Conservation (phyloP, 2,113 vertebrate genomes). For the Anser brachyrhynchus region DNA sequence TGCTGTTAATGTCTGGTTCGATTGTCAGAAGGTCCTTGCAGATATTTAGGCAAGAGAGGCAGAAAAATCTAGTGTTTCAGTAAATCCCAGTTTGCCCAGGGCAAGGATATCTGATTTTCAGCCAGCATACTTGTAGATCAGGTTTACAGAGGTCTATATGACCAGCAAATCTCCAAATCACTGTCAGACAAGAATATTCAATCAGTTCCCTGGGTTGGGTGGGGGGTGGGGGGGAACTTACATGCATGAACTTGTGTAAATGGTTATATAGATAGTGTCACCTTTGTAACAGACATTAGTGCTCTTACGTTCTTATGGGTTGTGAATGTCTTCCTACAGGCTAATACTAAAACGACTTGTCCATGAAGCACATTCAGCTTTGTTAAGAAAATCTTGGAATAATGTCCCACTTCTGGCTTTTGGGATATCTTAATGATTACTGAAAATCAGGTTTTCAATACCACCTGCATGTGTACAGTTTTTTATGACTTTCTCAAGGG, state of each 20-base stretch:
- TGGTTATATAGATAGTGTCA: not conserved
- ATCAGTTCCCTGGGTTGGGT: not conserved
- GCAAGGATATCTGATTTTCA: not conserved
- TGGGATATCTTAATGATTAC: not conserved
- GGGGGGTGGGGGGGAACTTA: no score
- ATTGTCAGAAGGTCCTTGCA: not conserved
- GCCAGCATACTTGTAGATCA: not conserved
- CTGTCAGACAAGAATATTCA: not conserved
- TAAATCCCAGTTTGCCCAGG: not conserved
- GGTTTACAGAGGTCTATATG: not conserved
- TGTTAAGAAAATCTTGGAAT: not conserved
- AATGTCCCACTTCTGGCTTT: not conserved
- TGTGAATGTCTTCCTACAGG: not conserved
- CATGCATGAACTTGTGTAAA: not conserved
- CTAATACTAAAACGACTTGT: not conserved
- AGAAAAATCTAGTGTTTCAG: not conserved
- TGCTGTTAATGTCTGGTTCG: not conserved
- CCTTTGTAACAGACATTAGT: not conserved
- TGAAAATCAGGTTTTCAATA: fast-evolving
- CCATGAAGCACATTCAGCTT: not conserved
- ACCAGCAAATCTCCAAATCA: not conserved
- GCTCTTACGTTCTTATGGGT: not conserved
- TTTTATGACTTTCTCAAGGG: not conserved
- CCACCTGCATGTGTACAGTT: not conserved
- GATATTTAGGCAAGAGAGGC: not conserved